A percentile compares a stretch with the other conserved stretches of the same genome.
Evolutionary conservation across 2,888 invertebrate species (phyloP).

Genomic region (Zygaena filipendulae): DNA sequence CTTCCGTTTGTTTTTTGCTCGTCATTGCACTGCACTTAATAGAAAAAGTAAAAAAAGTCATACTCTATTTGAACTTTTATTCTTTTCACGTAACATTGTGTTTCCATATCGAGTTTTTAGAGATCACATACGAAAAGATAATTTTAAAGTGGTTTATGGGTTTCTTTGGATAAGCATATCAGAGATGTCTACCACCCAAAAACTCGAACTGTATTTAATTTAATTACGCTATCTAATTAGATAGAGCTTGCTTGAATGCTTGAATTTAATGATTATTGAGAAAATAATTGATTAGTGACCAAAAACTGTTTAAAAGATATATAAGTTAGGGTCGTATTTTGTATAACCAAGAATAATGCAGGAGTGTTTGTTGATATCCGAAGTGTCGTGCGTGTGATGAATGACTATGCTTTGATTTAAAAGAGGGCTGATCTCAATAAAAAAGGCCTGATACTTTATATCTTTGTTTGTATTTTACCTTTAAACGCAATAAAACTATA

Average conservation of each 20-base stretch:
- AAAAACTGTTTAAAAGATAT: too few relatives aligned
- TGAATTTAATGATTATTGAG: too few relatives aligned
- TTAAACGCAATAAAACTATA: conserved; percentile 47
- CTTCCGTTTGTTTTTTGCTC: conserved; percentile 58
- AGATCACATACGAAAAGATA: conserved; percentile 4
- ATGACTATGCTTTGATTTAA: conserved; percentile 51
- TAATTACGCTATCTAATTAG: conserved; percentile 61
- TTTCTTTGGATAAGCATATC: conserved; percentile 37
- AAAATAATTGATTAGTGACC: too few relatives aligned
- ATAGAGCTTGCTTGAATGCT: conserved; percentile 49
- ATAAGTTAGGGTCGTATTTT: too few relatives aligned
- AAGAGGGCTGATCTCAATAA: conserved; percentile 46
- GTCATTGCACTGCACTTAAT: conserved; percentile 41
- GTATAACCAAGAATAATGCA: too few relatives aligned
- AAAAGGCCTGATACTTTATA: conserved; percentile 36
- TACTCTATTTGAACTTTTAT: conserved; percentile 51
- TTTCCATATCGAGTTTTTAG: conserved; percentile 14
- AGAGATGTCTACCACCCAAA: conserved; percentile 47
- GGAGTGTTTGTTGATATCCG: conserved; percentile 31
- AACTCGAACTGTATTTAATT: conserved; percentile 40
- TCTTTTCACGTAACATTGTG: conserved; percentile 25
- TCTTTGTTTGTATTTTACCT: conserved; percentile 28
- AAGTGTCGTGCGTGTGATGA: conserved; percentile 50
- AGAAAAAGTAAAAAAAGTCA: conserved; percentile 41
- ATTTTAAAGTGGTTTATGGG: conserved; percentile 11